These are phyloP conservation scores for Phyllostomus hastatus DNA, from an alignment of 2,113 vertebrate genomes.

Conservation along the genomic window DNA sequence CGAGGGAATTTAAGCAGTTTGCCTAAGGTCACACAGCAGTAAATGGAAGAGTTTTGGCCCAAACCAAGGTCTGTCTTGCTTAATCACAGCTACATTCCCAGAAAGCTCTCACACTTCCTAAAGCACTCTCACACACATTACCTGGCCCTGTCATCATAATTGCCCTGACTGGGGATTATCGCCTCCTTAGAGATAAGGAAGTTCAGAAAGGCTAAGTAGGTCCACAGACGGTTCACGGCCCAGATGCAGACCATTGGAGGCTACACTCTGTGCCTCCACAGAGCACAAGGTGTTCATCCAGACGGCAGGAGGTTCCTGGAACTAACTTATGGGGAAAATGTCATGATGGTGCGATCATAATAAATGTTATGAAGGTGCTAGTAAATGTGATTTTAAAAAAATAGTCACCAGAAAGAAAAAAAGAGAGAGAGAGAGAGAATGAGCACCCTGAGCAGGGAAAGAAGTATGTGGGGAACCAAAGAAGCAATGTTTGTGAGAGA, in stretches of 20 bases:
- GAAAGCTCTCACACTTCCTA: neutral
- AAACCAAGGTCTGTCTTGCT: neutral
- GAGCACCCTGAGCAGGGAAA: neutral
- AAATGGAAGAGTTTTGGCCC: neutral
- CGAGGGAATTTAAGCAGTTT: neutral
- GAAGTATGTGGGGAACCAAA: neutral
- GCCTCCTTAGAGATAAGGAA: neutral
- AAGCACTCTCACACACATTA: neutral
- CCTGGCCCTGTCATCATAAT: neutral
- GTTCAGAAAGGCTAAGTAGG: neutral
- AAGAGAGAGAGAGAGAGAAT: neutral
- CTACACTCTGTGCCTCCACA: neutral
- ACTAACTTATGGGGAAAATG: neutral
- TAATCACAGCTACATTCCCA: conserved; percentile 27
- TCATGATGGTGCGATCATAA: neutral
- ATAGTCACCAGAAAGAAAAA: neutral
- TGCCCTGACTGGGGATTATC: neutral
- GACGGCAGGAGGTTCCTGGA: neutral
- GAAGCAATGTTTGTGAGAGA: neutral
- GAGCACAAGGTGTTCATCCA: neutral
- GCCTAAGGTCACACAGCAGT: neutral
- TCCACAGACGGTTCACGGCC: neutral
- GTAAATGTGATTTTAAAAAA: neutral
- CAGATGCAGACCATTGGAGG: neutral
- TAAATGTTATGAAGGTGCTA: neutral